Conservation (phyloP, 2,888 invertebrate genomes). For the Andrena fulva region DNA sequence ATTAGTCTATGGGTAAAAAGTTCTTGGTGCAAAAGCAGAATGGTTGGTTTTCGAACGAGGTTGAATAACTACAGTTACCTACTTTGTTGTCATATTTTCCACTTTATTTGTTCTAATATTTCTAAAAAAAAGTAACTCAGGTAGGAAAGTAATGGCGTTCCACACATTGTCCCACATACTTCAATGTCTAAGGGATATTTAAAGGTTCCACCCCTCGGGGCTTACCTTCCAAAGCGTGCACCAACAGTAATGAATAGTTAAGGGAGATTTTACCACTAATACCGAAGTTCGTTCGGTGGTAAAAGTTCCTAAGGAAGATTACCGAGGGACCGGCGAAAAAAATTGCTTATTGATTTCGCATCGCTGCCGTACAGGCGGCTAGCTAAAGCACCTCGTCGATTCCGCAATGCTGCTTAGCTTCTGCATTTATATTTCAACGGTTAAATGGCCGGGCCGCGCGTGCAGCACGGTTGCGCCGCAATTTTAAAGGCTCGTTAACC, state of each 20-base stretch:
- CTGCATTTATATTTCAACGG: slow-evolving; percentile 46
- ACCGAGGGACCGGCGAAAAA: background rate
- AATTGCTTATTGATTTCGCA: slow-evolving; percentile 13
- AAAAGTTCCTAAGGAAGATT: background rate
- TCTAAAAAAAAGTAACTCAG: background rate
- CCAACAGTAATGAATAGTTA: slow-evolving; percentile 5
- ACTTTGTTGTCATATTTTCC: too few relatives aligned
- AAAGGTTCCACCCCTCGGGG: background rate
- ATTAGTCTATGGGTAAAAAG: too few relatives aligned
- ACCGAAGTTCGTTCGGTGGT: background rate
- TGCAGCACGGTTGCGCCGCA: background rate
- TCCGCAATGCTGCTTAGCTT: slow-evolving; percentile 31
- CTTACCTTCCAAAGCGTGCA: background rate
- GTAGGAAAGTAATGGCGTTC: background rate
- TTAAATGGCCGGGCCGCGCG: slow-evolving; percentile 20
- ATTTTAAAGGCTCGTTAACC: slow-evolving; percentile 47
- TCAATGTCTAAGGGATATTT: background rate
- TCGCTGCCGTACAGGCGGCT: background rate
- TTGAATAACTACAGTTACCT: too few relatives aligned
- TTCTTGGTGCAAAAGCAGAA: too few relatives aligned
- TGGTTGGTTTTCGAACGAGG: too few relatives aligned
- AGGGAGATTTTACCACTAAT: background rate
- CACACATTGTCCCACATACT: background rate
- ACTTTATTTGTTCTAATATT: too few relatives aligned
- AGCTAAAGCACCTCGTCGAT: slow-evolving; percentile 13